Conservation (phyloP, 2,888 invertebrate genomes). For the Cyclophora albipunctata region DNA sequence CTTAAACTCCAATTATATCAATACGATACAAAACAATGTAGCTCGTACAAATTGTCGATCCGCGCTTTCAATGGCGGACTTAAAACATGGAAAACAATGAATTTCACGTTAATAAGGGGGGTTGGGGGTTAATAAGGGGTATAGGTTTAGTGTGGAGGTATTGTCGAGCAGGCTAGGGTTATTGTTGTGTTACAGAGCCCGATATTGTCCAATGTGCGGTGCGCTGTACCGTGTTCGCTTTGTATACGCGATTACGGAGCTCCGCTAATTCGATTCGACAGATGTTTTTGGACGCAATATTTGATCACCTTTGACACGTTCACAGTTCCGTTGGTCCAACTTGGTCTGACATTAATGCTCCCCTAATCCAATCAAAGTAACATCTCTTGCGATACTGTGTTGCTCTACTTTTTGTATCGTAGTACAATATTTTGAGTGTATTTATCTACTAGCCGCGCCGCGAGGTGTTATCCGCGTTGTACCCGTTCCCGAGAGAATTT, state of each 20-base stretch:
- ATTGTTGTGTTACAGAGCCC: constrained; percentile 37
- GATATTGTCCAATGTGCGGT: constrained; percentile 33
- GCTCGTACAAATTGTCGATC: constrained; percentile 36
- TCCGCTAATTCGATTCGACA: constrained; percentile 52
- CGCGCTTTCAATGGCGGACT: constrained; percentile 41
- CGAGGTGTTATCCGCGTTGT: too few species aligned
- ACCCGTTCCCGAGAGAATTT: too few species aligned
- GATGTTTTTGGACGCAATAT: constrained; percentile 37
- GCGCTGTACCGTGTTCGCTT: constrained; percentile 52
- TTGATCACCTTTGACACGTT: too few species aligned
- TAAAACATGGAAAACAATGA: constrained; percentile 70
- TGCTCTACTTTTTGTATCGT: too few species aligned
- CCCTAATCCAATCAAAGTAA: too few species aligned
- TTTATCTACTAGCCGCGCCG: too few species aligned
- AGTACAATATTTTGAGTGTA: too few species aligned
- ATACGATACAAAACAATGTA: constrained; percentile 35
- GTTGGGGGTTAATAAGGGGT: constrained; percentile 54
- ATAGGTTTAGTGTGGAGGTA: constrained; percentile 46
- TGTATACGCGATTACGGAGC: constrained; percentile 57
- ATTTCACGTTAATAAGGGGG: constrained; percentile 61
- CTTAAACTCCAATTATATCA: constrained; percentile 30
- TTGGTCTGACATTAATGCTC: too few species aligned
- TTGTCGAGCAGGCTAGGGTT: constrained; percentile 40
- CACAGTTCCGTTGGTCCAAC: too few species aligned
- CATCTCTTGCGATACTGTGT: too few species aligned